Evolutionary conservation across 37 sponge, comb jelly and placozoan genomes (phyloP).

Genomic region (Agelas oroides): DNA sequence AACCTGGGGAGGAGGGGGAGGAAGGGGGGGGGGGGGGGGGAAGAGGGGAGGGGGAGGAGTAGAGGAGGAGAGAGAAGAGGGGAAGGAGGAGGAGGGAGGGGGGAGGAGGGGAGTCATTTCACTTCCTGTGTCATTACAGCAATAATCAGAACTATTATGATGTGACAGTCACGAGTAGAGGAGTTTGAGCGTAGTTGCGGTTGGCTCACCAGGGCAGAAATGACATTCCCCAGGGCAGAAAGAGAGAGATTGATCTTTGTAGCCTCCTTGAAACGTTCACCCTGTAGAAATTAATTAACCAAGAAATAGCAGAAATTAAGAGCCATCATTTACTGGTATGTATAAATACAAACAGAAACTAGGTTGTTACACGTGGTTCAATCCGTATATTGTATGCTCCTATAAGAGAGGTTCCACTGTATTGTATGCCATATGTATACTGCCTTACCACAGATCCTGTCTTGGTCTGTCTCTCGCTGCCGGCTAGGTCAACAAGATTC

Average conservation of each 20-base stretch:
- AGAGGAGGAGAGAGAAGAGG: neutral
- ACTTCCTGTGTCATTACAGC: too few species aligned
- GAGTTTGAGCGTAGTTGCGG: too few species aligned
- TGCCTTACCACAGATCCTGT: conserved; percentile 78
- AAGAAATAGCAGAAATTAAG: neutral
- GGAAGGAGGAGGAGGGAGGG: too few species aligned
- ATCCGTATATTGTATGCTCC: too few species aligned
- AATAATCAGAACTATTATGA: too few species aligned
- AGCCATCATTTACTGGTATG: neutral
- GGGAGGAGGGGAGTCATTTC: too few species aligned
- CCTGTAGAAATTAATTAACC: conserved; percentile 41
- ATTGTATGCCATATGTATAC: too few species aligned
- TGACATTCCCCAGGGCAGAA: conserved; percentile 98
- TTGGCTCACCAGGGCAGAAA: conserved; percentile 89
- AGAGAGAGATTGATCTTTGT: conserved; percentile 98
- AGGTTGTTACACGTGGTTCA: too few species aligned
- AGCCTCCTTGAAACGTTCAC: conserved; percentile 93
- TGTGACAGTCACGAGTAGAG: too few species aligned
- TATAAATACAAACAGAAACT: neutral
- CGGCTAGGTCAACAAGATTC: conserved; percentile 98
- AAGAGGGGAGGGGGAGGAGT: neutral
- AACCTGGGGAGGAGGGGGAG: conserved; percentile 53
- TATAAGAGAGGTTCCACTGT: too few species aligned
- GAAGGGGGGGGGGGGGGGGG: neutral
- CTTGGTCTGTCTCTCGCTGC: conserved; percentile 96